These are phyloP conservation scores for Erynnis tages DNA, from an alignment of 2,888 invertebrate species.

Conservation along the genomic window DNA sequence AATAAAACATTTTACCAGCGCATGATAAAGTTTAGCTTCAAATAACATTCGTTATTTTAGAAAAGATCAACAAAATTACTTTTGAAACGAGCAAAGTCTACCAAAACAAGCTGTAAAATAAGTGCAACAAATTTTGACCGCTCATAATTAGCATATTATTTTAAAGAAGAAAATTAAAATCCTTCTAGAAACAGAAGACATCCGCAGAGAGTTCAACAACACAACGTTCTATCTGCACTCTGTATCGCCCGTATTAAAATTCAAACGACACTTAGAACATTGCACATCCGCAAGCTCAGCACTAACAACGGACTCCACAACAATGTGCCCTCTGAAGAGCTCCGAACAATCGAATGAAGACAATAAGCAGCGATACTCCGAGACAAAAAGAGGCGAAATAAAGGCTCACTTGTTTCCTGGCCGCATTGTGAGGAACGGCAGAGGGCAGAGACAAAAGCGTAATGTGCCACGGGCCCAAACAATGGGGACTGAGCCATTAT, in stretches of 20 bases:
- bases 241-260: constrained; percentile 66
- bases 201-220: constrained; percentile 16
- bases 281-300: constrained; percentile 77
- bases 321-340: constrained; percentile 81
- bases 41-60: no score
- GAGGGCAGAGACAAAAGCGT: constrained; percentile 82
- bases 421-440: constrained; percentile 81
- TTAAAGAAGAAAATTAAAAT: no score
- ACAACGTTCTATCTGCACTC: constrained; percentile 22
- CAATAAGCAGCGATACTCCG: constrained; percentile 83
- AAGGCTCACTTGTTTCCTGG: constrained; percentile 83
- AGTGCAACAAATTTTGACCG: no score
- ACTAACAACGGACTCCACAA: constrained; percentile 78
- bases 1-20: no score
- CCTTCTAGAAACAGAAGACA: constrained; percentile 5
- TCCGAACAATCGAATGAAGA: constrained; percentile 83
- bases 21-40: no score
- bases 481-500: constrained; percentile 78
- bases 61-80: no score
- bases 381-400: constrained; percentile 83
- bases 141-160: no score
- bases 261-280: constrained; percentile 73
- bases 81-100: no score
- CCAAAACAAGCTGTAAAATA: no score
- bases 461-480: constrained; percentile 82